A percentile compares a stretch with the other conserved stretches of the same genome.
Conservation (phyloP, 1,140 invertebrate genomes). For the Aculops lycopersici region DNA sequence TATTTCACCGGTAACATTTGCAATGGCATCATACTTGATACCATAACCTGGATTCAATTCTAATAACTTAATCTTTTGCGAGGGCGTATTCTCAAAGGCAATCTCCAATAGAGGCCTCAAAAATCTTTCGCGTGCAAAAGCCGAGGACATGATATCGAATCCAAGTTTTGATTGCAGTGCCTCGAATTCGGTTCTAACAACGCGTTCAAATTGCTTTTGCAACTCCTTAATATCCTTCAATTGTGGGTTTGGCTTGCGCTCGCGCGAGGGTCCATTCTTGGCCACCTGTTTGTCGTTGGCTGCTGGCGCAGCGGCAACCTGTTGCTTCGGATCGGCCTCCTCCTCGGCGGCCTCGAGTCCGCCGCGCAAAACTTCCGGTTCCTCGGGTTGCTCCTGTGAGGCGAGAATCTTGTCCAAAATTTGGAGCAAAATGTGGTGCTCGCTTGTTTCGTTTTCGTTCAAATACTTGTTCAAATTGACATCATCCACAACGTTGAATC, state of each 20-base stretch:
- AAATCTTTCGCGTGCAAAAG: conserved; percentile 7
- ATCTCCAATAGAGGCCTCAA: conserved; percentile 28
- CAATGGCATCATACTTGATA: neutral
- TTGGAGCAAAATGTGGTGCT: neutral
- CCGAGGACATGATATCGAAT: conserved; percentile 6
- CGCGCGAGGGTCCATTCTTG: neutral
- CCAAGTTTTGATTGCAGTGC: conserved; percentile 1
- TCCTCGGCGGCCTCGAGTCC: neutral
- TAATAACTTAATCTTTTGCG: conserved; percentile 34
- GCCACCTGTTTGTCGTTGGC: neutral
- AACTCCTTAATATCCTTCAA: neutral
- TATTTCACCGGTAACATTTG: neutral
- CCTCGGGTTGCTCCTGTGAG: neutral
- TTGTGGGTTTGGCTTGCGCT: neutral
- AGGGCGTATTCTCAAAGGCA: conserved; percentile 38
- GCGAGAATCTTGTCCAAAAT: neutral
- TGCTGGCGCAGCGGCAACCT: neutral
- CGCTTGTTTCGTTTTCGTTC: neutral
- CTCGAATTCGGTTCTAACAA: neutral
- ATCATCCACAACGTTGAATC: neutral
- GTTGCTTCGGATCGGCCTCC: neutral
- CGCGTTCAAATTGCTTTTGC: neutral
- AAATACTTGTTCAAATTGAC: neutral
- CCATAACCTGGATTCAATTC: conserved; percentile 23
- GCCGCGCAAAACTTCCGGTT: neutral